Evolutionary conservation across 2,888 invertebrate genomes (phyloP).

Genomic region (Lasius fuliginosus): DNA sequence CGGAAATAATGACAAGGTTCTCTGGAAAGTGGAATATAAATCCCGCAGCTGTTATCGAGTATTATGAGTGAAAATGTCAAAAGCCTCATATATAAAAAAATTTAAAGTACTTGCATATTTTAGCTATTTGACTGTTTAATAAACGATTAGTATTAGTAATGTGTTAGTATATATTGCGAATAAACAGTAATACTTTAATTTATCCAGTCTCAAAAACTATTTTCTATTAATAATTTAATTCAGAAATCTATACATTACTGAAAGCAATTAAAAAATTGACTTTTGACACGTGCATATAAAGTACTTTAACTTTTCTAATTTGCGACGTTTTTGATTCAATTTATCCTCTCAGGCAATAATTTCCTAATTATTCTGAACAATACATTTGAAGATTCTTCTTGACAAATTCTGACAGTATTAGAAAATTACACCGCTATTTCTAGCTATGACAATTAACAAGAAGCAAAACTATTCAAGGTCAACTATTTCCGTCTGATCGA

Average conservation of each 20-base stretch:
- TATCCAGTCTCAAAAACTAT: background rate
- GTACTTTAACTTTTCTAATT: background rate
- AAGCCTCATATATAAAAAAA: background rate
- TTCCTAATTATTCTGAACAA: background rate
- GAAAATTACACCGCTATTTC: background rate
- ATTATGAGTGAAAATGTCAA: slow-evolving; percentile 18
- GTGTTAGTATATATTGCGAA: background rate
- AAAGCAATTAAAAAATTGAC: background rate
- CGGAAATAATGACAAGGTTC: slow-evolving; percentile 21
- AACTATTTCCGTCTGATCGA: slow-evolving; percentile 37
- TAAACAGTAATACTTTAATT: background rate
- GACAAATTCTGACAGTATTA: background rate
- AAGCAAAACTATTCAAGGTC: background rate
- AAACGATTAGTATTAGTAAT: background rate
- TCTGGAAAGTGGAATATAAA: slow-evolving; percentile 12
- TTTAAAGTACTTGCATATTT: background rate
- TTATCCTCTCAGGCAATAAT: background rate
- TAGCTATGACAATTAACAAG: background rate
- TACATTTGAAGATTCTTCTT: background rate
- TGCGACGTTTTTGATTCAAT: background rate
- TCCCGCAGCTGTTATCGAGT: background rate
- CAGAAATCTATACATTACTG: background rate
- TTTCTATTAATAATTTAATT: background rate
- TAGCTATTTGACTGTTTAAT: background rate
- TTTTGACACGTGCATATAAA: background rate